Conservation (phyloP, 2,113 vertebrate genomes). For the Crotalus tigris region DNA sequence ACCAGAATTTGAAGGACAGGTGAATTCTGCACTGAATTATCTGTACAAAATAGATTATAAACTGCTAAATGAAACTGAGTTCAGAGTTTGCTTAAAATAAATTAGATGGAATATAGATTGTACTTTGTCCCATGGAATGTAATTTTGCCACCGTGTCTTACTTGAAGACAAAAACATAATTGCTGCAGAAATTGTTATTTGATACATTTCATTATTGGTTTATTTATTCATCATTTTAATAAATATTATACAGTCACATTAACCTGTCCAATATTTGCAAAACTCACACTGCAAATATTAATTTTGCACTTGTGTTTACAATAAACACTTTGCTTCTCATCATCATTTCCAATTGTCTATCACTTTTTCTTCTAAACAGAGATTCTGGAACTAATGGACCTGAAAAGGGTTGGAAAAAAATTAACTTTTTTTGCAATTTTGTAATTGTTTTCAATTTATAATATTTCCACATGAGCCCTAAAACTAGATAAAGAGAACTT, state of each 20-base stretch:
- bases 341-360: background rate
- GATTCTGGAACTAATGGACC: background rate
- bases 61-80: background rate
- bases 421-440: background rate
- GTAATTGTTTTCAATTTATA: background rate
- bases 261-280: background rate
- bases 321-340: background rate
- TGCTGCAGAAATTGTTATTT: background rate
- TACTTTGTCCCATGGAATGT: background rate
- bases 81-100: background rate
- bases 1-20: background rate
- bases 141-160: background rate
- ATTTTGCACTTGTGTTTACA: background rate
- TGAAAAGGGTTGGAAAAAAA: background rate
- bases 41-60: background rate
- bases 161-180: background rate
- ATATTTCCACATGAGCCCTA: background rate
- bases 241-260: background rate
- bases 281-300: background rate
- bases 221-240: background rate
- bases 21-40: background rate
- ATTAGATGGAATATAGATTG: background rate
- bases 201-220: background rate
- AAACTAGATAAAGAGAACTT: background rate
- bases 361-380: background rate